These are phyloP conservation scores for Hipparchia sbordonii DNA, from an alignment of 2,888 invertebrate species.

Conservation along the genomic window DNA sequence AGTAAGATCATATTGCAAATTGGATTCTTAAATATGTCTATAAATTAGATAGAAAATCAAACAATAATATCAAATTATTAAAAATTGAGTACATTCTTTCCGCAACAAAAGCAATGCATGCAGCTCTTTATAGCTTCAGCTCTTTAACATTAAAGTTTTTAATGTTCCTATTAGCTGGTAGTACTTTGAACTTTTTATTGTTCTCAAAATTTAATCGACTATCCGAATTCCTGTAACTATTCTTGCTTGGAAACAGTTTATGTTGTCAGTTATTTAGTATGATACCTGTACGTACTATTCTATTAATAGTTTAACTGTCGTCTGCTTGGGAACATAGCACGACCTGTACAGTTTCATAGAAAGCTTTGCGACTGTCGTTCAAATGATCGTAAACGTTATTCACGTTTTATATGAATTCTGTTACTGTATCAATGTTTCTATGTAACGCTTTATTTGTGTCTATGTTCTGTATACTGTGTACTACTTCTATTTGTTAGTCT, in stretches of 20 bases:
- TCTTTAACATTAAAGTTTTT: neutral
- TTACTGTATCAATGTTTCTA: constrained; percentile 42
- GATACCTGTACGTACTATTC: constrained; percentile 28
- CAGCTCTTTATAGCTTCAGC: neutral
- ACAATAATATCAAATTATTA: neutral
- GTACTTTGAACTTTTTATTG: neutral
- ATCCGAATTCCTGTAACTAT: neutral
- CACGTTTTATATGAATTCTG: constrained; percentile 32
- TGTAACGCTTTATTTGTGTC: constrained; percentile 45
- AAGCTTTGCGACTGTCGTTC: constrained; percentile 36
- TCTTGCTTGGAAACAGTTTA: constrained; percentile 17
- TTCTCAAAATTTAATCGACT: neutral
- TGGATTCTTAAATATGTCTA: neutral
- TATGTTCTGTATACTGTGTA: constrained; percentile 31
- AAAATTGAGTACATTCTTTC: neutral
- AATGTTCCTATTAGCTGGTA: neutral
- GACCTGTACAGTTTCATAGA: constrained; percentile 41
- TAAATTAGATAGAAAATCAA: neutral
- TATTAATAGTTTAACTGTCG: constrained; percentile 37
- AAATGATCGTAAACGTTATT: constrained; percentile 20
- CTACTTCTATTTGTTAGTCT: neutral
- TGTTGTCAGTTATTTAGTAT: neutral
- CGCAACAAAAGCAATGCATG: neutral
- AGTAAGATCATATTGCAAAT: constrained; percentile 12
- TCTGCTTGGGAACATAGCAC: constrained; percentile 42